Base-by-base conservation (phyloP, 2,888 invertebrate genomes). In the Synanthedon myopaeformis region DNA sequence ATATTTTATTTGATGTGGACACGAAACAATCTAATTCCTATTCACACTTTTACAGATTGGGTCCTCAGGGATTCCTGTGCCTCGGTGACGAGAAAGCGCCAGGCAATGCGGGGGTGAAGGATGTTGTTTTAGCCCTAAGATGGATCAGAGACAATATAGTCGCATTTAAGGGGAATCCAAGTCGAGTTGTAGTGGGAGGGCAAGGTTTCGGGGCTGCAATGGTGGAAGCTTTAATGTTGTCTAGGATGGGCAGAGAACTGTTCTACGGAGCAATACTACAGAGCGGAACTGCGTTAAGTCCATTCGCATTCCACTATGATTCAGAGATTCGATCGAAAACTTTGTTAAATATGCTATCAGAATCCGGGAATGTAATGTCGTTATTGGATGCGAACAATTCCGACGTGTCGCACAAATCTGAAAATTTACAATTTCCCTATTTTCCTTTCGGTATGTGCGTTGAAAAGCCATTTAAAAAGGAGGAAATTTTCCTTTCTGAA, bases 61-160 rank as follows among this genome's bases (percentile, higher is more conserved):
- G 84, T 1, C 73, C 80, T 5, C 55, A 68, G 28, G 87, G 87
- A 0, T 87, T 86, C 55, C 58, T 85, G 5, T 86, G 86, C 54
- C 59, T 74, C 3, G 67, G 66, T 42, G 70, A 78, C 42, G 78
- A 81, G 23, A 62, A 65, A 55, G 72, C 81, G 51, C 80, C 87
- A 13, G 87, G 86, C 6, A 87, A 87, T 49, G 79, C 76, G 2
- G 87, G 79, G 2, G 67, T 74, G 0, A 87, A 85, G 58, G 86
- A 87, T 55, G 73, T 79, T 0, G 69, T 85, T 0, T 53, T 74
- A 48, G 86, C 82, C 1, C 56, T 87, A 49, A 66, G 82, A 49
- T 87, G 87, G 87, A 69, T 84, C 2, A 65, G 79, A 51, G 87
- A 87, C 55, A 87, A 86, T 56, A 82, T 86, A 4, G 67, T 77